Base-by-base conservation (phyloP, 2,113 vertebrate genomes). In the Caretta caretta region DNA sequence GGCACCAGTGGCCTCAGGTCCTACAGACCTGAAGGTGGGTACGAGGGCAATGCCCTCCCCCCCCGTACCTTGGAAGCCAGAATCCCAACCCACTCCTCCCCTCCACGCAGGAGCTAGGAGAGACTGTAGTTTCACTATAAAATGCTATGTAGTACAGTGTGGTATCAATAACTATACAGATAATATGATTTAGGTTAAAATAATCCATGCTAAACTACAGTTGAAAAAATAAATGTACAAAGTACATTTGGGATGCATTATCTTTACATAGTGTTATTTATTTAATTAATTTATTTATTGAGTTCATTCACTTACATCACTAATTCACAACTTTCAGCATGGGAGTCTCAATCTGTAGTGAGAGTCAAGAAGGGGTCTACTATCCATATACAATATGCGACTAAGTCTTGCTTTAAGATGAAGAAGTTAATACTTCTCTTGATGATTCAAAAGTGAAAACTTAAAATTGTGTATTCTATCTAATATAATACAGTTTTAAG, bases 401-500 rank as follows among this genome's bases (percentile, higher is more conserved):
- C 20, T 38, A 75, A 72, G 11, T 35, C 79, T 49, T 3, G 2
- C 8, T n/a, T 80, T 48, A 65, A 92, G 83, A 83, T 57, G 5
- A 93, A 90, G 29, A 20, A 29, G 88, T 10, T 81, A 85, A 14
- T 79, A 48, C 5, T 11, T 56, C 42, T 92, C 10, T 54, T 86
- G 53, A 53, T 90, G 75, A 92, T 25, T 2, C 24, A 75, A 94
- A 88, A 95, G 3, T 25, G 14, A 92, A 96, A 83, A 5, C 25
- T 10, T 12, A 92, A 96, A 76, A 76, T 76, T 24, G 22, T 46
- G 22, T 76, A 25, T 25, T 76, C 38, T 76, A 46, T 46, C n/a
- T 12, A 76, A 76, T n/a, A n/a, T 22, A 90, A 42, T 72, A 81
- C 5, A 50, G 12, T 83, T 93, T 78, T 90, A 46, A 76, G 72